These are phyloP conservation scores for Stichodactyla helianthus DNA, from an alignment of 64 coral and sea anemone species.

Conservation along the genomic window DNA sequence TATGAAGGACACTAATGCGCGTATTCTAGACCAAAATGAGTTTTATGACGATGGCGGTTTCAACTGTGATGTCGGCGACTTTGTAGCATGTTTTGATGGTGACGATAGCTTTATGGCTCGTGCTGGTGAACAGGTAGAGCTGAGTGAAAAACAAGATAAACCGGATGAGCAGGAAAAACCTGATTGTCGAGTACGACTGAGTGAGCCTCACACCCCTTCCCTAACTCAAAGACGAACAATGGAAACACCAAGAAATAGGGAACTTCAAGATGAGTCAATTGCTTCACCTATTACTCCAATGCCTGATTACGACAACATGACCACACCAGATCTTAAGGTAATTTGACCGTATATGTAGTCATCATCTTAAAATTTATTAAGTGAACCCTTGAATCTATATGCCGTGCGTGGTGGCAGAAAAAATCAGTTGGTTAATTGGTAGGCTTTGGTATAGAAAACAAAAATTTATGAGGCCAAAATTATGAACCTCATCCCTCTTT, in stretches of 20 bases:
- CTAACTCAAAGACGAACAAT: background rate
- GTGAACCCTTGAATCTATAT: too few relatives aligned
- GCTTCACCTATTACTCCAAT: slow-evolving; percentile 67
- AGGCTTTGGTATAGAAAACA: too few relatives aligned
- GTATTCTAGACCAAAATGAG: background rate
- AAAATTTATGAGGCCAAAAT: too few relatives aligned
- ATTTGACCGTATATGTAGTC: too few relatives aligned
- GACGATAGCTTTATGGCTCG: background rate
- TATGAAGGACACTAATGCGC: background rate
- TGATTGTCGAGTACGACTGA: background rate
- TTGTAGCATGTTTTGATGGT: slow-evolving; percentile 11
- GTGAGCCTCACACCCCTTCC: background rate
- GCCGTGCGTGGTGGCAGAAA: too few relatives aligned
- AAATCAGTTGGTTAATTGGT: too few relatives aligned
- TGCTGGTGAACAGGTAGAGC: slow-evolving; percentile 1
- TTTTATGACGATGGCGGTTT: slow-evolving; percentile 82
- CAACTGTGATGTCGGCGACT: slow-evolving; percentile 56
- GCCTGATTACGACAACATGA: slow-evolving; percentile 71
- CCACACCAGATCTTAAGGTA: slow-evolving; percentile 79
- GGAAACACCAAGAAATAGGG: background rate
- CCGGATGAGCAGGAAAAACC: background rate
- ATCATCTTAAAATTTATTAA: too few relatives aligned
- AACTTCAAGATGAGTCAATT: background rate
- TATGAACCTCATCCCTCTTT: background rate
- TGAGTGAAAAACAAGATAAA: background rate